Base-by-base conservation (phyloP, 2,888 invertebrate species). In the Pachydiplax longipennis region DNA sequence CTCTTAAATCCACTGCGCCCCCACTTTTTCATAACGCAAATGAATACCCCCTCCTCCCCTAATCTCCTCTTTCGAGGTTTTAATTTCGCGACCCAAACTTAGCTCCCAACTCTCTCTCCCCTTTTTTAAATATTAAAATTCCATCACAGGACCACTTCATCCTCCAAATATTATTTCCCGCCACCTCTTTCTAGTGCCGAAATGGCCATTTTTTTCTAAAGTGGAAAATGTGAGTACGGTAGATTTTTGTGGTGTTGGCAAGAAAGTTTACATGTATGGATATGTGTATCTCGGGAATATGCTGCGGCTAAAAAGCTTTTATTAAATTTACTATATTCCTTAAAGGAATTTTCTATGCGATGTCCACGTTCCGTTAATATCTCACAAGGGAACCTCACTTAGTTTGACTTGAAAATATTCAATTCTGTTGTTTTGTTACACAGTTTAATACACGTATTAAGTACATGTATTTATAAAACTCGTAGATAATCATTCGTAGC, bases 81-180 rank as follows among this genome's bases (percentile, higher is more conserved):
- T 87, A 87, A 87, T 87, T 87, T 87, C 87, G 61, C 37, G 61
- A 65, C 87, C n/a, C 61, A 15, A 65, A 65, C 87, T 87, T 87
- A 61, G 22, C 87, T 87, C 87, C 87, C 83, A 35, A 37, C 35
- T 35, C 61, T 58, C 83, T 35, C 37, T 35, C n/a, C 35, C 25
- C 13, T 61, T 87, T 87, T 87, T 87, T 87, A 87, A 87, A 87
- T 87, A 87, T 87, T 87, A 87, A 87, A 87, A 87, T 87, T 87
- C 87, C 87, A 87, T 87, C 61, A 65, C 61, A 22, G 53, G 25
- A 65, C 87, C 87, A 87, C 87, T 87, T 12, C 65, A 37, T 61
- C 87, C 61, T 37, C 61, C 58, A 65, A 87, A 65, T 87, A 87
- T 87, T 87, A 87, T 61, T 35, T 87, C 61, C 53, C 58, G 12